Conservation (phyloP, 1,140 invertebrate genomes). For the Leptinotarsa defecta region DNA sequence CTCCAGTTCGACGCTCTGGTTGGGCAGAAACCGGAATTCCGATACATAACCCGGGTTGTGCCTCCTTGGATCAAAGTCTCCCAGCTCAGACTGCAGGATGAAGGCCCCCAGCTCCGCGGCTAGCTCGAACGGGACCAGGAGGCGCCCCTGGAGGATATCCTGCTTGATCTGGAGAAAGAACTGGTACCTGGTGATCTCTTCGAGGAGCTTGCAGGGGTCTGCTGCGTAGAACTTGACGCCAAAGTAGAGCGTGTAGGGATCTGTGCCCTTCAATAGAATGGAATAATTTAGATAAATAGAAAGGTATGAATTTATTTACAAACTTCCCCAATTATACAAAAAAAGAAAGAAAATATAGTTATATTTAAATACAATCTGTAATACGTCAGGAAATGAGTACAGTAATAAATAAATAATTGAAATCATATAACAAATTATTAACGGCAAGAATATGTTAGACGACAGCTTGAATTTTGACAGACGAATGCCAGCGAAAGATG, state of each 20-base stretch:
- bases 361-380: no score
- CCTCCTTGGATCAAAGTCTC: conserved; percentile 90
- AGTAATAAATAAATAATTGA: no score
- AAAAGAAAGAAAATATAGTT: no score
- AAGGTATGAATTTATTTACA: no score
- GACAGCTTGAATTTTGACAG: no score
- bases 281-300: no score
- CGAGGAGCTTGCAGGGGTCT: conserved; percentile 92
- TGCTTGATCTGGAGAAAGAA: conserved; percentile 95
- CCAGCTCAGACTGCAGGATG: conserved; percentile 96
- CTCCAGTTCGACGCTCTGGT: conserved; percentile 92
- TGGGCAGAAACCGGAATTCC: conserved; percentile 93
- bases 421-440: no score
- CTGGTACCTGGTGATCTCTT: conserved; percentile 97
- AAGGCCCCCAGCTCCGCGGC: conserved; percentile 92
- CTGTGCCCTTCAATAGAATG: conserved; percentile 58
- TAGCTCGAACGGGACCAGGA: conserved; percentile 86
- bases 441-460: no score
- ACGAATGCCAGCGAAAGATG: no score
- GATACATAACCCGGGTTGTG: conserved; percentile 93
- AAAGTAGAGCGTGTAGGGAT: conserved; percentile 92
- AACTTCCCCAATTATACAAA: no score
- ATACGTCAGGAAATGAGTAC: no score
- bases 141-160: conserved; percentile 87
- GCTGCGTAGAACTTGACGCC: conserved; percentile 98